Conservation (phyloP, 2,888 invertebrate genomes). For the Stenichneumon culpator region DNA sequence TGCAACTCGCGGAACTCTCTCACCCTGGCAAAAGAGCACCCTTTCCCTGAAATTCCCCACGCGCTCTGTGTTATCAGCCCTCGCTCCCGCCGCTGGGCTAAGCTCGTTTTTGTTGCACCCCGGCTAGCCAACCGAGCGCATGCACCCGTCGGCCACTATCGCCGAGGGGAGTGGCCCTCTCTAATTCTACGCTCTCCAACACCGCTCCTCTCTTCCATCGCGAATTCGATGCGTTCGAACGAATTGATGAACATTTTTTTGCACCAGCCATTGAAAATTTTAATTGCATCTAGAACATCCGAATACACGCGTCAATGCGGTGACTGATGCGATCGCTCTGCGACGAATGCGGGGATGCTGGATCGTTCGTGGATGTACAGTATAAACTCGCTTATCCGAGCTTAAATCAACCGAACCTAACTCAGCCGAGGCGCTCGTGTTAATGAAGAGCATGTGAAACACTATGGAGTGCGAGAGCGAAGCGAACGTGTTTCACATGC, state of each 20-base stretch:
- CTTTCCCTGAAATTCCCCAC: conserved; percentile 66
- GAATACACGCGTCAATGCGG: not conserved
- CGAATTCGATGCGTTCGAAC: conserved; percentile 25
- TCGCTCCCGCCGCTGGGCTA: conserved; percentile 43
- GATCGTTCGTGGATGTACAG: not conserved
- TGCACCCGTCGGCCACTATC: conserved; percentile 32
- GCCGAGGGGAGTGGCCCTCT: conserved; percentile 54
- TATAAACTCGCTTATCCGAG: not conserved
- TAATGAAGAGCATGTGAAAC: too few relatives aligned
- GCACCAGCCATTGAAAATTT: conserved; percentile 27
- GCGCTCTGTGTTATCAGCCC: conserved; percentile 60
- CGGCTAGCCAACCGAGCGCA: conserved; percentile 44
- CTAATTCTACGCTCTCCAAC: conserved; percentile 20
- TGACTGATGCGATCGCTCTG: not conserved
- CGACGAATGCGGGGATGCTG: not conserved
- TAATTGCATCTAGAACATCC: conserved; percentile 7
- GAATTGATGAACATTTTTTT: conserved; percentile 43
- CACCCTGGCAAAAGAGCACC: conserved; percentile 60
- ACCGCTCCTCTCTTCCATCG: conserved; percentile 18
- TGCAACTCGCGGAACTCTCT: conserved; percentile 7
- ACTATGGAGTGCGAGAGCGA: too few relatives aligned
- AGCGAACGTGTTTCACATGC: too few relatives aligned
- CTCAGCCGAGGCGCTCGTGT: not conserved
- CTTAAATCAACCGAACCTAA: too few relatives aligned
- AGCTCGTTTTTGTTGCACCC: conserved; percentile 68